A percentile compares a stretch with the other conserved stretches of the same genome.
These are phyloP conservation scores for Pholis gunnellus DNA, from an alignment of 2,113 vertebrate species.

Conservation along the genomic window DNA sequence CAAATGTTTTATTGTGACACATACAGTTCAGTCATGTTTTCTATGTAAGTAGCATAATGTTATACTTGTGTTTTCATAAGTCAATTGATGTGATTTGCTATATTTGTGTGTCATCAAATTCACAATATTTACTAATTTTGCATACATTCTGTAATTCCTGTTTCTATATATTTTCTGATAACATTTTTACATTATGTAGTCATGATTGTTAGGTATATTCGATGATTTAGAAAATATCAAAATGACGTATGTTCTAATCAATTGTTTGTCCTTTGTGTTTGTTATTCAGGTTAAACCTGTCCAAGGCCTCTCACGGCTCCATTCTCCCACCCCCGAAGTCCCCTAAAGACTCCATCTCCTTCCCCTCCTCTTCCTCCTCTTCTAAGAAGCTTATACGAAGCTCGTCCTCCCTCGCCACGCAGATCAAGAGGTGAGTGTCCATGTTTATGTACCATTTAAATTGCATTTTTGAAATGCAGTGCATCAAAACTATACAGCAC, in stretches of 20 bases:
- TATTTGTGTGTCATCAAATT: neutral
- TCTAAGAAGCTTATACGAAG: constrained; percentile 28
- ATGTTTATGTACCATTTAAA: neutral
- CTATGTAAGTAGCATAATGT: neutral
- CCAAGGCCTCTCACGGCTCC: constrained; percentile 19
- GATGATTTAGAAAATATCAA: neutral
- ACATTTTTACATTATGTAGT: neutral
- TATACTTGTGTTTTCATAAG: neutral
- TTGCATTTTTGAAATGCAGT: neutral
- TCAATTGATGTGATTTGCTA: neutral
- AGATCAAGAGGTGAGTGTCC: constrained; percentile 55
- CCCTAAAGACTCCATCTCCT: constrained; percentile 25
- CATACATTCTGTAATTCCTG: neutral
- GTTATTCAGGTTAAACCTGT: constrained; percentile 45
- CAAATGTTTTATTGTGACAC: too few species aligned
- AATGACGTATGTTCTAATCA: neutral
- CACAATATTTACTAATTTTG: neutral
- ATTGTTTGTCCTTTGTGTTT: neutral
- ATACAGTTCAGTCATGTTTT: neutral
- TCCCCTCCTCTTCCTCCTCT: constrained; percentile 41
- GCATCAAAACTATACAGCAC: neutral
- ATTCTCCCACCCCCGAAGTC: constrained; percentile 36
- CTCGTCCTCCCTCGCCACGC: constrained; percentile 27
- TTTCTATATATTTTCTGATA: neutral
- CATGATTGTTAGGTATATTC: neutral